Evolutionary conservation across 2,113 vertebrate genomes (phyloP).

Genomic region (Corydoras maculifer): DNA sequence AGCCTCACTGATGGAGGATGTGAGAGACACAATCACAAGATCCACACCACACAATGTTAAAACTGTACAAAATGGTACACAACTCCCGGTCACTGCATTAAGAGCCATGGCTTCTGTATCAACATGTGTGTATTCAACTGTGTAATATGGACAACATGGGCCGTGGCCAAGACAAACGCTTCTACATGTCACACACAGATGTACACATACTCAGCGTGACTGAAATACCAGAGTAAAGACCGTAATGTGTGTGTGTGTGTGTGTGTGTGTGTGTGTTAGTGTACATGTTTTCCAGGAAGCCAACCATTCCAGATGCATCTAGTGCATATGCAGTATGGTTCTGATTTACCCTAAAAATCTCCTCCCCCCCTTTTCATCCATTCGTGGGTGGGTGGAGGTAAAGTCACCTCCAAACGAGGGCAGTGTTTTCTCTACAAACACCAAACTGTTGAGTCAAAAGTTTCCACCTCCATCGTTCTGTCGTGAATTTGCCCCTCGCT

Average conservation of each 20-base stretch:
- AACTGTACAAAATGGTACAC: no score
- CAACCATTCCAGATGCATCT: no score
- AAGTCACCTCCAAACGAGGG: conserved; percentile 1
- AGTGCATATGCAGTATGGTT: not conserved
- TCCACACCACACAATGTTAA: no score
- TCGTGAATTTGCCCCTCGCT: not conserved
- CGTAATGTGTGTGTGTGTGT: not conserved
- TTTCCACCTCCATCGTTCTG: not conserved
- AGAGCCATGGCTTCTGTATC: not conserved
- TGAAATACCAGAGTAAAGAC: no score
- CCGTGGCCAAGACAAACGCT: not conserved
- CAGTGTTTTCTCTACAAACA: conserved; percentile 38
- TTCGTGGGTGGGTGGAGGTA: not conserved
- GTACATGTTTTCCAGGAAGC: not conserved
- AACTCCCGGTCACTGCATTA: no score
- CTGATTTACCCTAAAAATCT: not conserved
- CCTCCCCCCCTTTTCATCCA: not conserved
- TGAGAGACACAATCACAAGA: no score
- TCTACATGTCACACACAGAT: not conserved
- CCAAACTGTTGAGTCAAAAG: not conserved
- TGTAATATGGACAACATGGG: not conserved
- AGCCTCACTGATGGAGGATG: not conserved
- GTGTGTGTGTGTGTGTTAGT: not conserved
- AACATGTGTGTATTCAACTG: not conserved
- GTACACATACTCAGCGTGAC: no score